Evolutionary conservation across 2,113 vertebrate genomes (phyloP).

Genomic region (Ptilorrhoa leucosticta): DNA sequence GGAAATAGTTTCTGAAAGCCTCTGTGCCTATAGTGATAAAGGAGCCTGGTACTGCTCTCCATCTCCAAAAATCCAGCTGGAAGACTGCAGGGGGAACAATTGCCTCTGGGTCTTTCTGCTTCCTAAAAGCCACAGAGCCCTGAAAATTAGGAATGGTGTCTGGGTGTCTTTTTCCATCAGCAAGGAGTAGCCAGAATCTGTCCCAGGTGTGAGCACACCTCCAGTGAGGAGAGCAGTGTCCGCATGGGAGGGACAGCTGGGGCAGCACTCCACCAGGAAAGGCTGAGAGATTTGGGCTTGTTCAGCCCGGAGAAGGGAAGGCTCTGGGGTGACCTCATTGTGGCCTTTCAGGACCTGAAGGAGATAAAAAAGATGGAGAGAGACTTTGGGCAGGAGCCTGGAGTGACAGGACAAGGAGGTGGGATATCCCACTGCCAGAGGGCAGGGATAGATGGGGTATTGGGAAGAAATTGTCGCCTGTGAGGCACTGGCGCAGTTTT

Average conservation of each 20-base stretch:
- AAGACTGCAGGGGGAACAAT: background rate
- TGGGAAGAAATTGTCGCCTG: background rate
- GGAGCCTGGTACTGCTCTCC: conserved; percentile 70
- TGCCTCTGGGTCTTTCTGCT: background rate
- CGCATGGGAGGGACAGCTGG: background rate
- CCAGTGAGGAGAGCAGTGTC: background rate
- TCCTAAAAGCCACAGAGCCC: background rate
- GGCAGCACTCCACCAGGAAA: background rate
- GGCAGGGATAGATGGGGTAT: accelerated
- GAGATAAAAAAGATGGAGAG: background rate
- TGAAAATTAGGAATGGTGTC: background rate
- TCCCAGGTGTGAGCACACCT: background rate
- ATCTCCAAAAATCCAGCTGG: conserved; percentile 49
- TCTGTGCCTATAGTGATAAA: conserved; percentile 51
- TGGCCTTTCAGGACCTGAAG: background rate
- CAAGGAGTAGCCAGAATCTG: background rate
- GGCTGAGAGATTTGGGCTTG: background rate
- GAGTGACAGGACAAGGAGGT: background rate
- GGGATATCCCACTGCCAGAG: background rate
- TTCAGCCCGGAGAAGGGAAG: background rate
- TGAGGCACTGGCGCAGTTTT: accelerated
- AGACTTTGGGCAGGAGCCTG: too few relatives aligned
- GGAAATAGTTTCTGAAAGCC: conserved; percentile 18
- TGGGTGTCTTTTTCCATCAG: background rate
- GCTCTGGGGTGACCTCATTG: background rate